Base-by-base conservation (phyloP, 2,113 vertebrate species). In the Pao palembangensis region DNA sequence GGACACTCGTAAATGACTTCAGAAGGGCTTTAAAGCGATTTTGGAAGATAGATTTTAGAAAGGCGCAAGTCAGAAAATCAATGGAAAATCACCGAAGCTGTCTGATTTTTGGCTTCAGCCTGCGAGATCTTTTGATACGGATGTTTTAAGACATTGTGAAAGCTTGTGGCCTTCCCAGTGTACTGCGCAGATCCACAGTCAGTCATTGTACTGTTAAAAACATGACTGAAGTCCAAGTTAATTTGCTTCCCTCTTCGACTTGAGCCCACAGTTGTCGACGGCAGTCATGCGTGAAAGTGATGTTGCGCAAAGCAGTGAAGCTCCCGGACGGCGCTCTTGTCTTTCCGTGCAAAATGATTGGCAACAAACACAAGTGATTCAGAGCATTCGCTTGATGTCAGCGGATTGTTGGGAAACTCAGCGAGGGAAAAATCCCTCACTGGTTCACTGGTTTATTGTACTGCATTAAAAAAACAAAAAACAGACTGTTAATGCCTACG, bases 341-440 rank as follows among this genome's bases (percentile, higher is more conserved):
- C 69, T 73, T 34, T 62, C 55, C 18, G 56, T 41, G 18, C 11
- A 76, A 23, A 48, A 12, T 78, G 82, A 87, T 73, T 85, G 86
- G 78, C 76, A 69, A 73, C 76, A 81, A 53, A 56, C 79, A 82
- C 60, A 68, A 64, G 63, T 62, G 83, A 83, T 67, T 73, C 52
- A 54, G 69, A 77, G 51, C 34, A 63, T 81, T 73, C 67, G 51
- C 60, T 71, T 71, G 71, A 78, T 77, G 69, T 76, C 64, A 73
- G 65, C 67, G 70, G 0, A 20, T 55, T 64, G 69, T 48, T 62
- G 74, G 74, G 58, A 50, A 61, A 73, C 31, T 78, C 54, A 51
- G 67, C 59, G 23, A 61, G 50, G 64, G 64, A 69, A 58, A 70
- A 18, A 55, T 17, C 47, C 48, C 16, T 46, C 51, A 5, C 34